Percentiles rank a stretch among this genome's conserved stretches.
Conservation (phyloP, 2,888 invertebrate genomes). For the Leptopilina drosophilae region DNA sequence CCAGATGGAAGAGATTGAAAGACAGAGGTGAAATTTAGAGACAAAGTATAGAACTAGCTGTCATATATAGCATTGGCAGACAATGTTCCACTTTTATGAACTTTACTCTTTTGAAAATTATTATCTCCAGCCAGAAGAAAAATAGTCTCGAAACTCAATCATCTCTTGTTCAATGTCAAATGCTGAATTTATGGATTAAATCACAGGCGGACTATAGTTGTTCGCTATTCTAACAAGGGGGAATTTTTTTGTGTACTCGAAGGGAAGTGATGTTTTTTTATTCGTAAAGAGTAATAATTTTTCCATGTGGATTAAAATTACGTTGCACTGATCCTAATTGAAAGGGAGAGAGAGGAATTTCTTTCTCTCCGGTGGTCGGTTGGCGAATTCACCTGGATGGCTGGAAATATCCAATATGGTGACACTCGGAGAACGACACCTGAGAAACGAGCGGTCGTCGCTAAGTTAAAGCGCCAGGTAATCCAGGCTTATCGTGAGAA, state of each 20-base stretch:
- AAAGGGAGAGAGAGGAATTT: not conserved
- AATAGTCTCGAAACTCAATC: not conserved
- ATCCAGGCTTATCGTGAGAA: conserved; percentile 71
- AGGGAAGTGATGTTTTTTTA: too few relatives aligned
- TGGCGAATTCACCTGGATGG: conserved; percentile 28
- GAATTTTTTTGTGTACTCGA: too few relatives aligned
- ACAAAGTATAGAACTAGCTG: conserved; percentile 30
- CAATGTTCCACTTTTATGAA: conserved; percentile 16
- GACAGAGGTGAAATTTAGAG: conserved; percentile 44
- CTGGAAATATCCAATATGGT: conserved; percentile 44
- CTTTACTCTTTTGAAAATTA: conserved; percentile 23
- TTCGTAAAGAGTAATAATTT: too few relatives aligned
- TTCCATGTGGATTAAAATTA: not conserved
- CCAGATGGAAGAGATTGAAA: conserved; percentile 39
- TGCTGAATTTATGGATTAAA: not conserved
- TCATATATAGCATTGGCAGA: conserved; percentile 31
- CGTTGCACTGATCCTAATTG: not conserved
- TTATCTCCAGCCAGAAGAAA: conserved; percentile 1
- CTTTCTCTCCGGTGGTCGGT: conserved; percentile 22
- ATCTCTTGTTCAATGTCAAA: not conserved
- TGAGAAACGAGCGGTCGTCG: conserved; percentile 71
- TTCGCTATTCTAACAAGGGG: too few relatives aligned
- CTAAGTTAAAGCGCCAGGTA: conserved; percentile 70
- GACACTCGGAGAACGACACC: conserved; percentile 63
- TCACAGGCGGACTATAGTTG: not conserved